Percentiles rank a stretch among this genome's conserved stretches.
These are phyloP conservation scores for Polypedilum pembai DNA, from an alignment of 1,140 invertebrate species.

Conservation along the genomic window DNA sequence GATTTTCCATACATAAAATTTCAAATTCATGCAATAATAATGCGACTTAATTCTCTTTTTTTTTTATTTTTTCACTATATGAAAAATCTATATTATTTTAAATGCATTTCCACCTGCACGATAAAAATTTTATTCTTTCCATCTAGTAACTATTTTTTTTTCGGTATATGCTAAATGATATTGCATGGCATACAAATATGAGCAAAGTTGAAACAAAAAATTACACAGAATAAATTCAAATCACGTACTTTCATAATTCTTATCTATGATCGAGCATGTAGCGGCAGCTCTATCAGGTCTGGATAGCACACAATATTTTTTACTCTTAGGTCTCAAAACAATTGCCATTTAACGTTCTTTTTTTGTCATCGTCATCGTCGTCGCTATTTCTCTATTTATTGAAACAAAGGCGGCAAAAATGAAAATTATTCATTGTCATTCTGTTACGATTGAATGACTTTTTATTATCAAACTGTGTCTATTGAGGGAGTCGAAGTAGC, in stretches of 20 bases:
- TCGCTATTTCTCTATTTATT: not conserved
- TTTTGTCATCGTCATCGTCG: not conserved
- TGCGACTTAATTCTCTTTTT: no score
- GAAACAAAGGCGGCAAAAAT: not conserved
- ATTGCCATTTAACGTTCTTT: not conserved
- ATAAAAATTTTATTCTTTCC: no score
- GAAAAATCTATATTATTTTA: no score
- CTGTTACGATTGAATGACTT: slow-evolving; percentile 24
- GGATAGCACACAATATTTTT: not conserved
- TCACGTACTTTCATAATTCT: slow-evolving; percentile 25
- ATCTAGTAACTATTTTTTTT: no score
- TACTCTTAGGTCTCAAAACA: not conserved
- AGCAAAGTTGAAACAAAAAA: not conserved
- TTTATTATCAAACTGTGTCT: not conserved
- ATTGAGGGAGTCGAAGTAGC: not conserved
- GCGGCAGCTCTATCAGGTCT: not conserved
- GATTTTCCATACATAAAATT: no score
- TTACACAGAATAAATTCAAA: slow-evolving; percentile 26
- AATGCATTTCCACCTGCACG: no score
- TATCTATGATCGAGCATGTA: slow-evolving; percentile 24
- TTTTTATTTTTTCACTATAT: no score
- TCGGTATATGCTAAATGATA: no score
- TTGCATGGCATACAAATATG: not conserved
- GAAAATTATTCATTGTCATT: slow-evolving; percentile 25
- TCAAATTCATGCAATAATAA: no score